phyloP scores from a whole-genome alignment of 1,140 invertebrate species.

The Trissolcus basalis region DNA sequence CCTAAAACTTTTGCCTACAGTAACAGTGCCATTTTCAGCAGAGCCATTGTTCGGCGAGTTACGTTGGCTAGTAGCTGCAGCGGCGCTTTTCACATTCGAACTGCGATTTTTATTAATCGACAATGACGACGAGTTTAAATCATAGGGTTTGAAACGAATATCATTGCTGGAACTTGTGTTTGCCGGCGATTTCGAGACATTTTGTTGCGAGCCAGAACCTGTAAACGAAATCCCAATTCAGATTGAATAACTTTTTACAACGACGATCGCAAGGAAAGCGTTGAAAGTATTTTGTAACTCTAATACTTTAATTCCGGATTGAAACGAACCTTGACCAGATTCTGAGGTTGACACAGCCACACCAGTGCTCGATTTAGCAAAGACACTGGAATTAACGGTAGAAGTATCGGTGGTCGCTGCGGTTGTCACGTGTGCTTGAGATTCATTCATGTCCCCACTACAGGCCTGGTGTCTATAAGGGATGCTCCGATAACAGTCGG shows the following conservation, averaged over 20 bases:
- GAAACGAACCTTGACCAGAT: conserved; percentile 61
- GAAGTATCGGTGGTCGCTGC: conserved; percentile 2
- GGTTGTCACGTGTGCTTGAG: conserved; percentile 56
- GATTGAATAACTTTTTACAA: too few species aligned
- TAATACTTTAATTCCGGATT: neutral
- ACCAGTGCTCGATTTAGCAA: conserved; percentile 14
- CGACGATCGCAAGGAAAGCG: too few species aligned
- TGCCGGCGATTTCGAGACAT: conserved; percentile 76
- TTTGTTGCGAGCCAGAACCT: conserved; percentile 74
- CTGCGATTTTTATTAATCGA: conserved; percentile 75
- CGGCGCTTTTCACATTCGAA: conserved; percentile 71
- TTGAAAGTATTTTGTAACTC: too few species aligned
- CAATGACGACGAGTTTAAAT: conserved; percentile 79
- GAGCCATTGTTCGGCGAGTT: conserved; percentile 71
- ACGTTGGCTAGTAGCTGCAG: conserved; percentile 69
- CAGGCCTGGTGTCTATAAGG: conserved; percentile 87
- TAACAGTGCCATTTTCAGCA: conserved; percentile 69
- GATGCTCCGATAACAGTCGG: conserved; percentile 88
- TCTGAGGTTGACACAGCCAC: conserved; percentile 66
- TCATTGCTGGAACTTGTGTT: conserved; percentile 77
- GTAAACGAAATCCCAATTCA: conserved; percentile 11
- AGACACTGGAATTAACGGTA: conserved; percentile 10
- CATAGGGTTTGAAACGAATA: conserved; percentile 84
- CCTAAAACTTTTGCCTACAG: conserved; percentile 75
- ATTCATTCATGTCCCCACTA: conserved; percentile 76